phyloP scores from a whole-genome alignment of 2,888 invertebrate species.

The Rhyacophila evoluta region DNA sequence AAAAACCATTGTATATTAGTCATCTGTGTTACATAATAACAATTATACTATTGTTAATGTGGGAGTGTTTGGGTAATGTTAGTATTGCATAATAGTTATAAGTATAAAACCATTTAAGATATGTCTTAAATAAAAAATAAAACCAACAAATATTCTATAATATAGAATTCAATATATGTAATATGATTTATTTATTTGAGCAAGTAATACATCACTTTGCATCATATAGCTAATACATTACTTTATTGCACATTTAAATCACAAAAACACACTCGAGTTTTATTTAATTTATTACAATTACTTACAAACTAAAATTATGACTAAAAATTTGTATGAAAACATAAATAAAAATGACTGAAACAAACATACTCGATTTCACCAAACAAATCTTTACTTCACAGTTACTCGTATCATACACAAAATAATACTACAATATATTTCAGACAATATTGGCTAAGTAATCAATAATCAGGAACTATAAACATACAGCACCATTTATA shows the following conservation, averaged over 20 bases:
- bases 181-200: not conserved
- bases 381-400: not conserved
- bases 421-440: not conserved
- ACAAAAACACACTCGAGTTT: not conserved
- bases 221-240: slow-evolving; percentile 14
- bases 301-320: not conserved
- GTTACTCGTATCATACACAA: not conserved
- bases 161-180: slow-evolving; percentile 13
- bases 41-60: no score
- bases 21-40: no score
- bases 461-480: not conserved
- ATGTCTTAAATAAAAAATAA: not conserved
- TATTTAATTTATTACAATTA: slow-evolving; percentile 1
- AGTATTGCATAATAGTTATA: no score
- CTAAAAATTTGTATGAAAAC: slow-evolving; percentile 13
- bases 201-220: not conserved
- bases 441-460: not conserved
- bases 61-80: no score
- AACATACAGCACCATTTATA: not conserved
- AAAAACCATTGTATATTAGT: no score
- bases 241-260: slow-evolving; percentile 14
- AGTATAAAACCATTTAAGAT: no score
- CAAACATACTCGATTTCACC: not conserved
- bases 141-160: not conserved
- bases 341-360: slow-evolving; percentile 16